Conservation (phyloP, 2,113 vertebrate species). For the Phycodurus eques region DNA sequence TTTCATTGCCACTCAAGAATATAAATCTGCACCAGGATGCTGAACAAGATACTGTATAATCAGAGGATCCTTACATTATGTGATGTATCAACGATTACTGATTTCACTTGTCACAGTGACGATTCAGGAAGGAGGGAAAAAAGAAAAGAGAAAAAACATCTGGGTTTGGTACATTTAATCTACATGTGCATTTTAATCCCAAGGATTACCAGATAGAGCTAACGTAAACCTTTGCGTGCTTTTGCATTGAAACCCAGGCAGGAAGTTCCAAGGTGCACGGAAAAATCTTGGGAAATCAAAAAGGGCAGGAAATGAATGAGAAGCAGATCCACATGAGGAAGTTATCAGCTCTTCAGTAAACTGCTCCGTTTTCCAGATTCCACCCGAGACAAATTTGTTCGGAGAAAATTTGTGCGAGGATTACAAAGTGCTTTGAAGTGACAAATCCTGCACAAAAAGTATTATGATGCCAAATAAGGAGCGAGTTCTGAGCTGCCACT, state of each 20-base stretch:
- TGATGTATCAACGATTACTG: constrained; percentile 15
- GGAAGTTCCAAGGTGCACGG: neutral
- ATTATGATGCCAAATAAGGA: constrained; percentile 26
- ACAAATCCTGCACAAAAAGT: constrained; percentile 24
- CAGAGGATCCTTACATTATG: constrained; percentile 7
- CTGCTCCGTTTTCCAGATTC: constrained; percentile 26
- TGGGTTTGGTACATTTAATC: constrained; percentile 12
- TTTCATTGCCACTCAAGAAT: neutral
- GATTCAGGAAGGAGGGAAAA: neutral
- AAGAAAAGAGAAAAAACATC: neutral
- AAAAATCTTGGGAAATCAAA: neutral
- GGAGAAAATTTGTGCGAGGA: constrained; percentile 22
- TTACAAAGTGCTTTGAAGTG: constrained; percentile 20
- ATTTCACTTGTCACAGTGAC: constrained; percentile 20
- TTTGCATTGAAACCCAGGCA: constrained; percentile 17
- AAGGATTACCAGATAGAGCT: constrained; percentile 21
- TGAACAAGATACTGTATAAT: constrained; percentile 5
- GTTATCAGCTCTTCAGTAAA: constrained; percentile 14
- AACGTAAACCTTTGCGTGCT: constrained; percentile 12
- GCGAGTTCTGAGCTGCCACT: constrained; percentile 20
- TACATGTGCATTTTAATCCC: constrained; percentile 32
- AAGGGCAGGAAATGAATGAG: constrained; percentile 11
- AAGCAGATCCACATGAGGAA: constrained; percentile 4
- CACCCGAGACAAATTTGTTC: constrained; percentile 13
- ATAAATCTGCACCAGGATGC: neutral